Percentiles rank a stretch among this genome's conserved stretches.
Evolutionary conservation across 2,797 vertebrate species (phyloP).

Genomic region (Propithecus perrieri): DNA sequence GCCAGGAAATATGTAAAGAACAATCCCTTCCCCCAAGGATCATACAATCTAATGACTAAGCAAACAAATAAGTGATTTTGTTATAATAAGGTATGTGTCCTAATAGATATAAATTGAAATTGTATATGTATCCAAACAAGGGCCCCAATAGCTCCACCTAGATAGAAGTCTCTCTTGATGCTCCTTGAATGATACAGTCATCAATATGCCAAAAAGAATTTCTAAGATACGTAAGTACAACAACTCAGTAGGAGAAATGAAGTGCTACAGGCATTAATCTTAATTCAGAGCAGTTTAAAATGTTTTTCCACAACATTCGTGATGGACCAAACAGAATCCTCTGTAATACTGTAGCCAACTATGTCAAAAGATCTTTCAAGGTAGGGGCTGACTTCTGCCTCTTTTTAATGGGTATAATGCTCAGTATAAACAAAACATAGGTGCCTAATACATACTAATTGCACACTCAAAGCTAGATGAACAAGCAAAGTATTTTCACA

Average conservation of each 20-base stretch:
- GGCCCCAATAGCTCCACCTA: background rate
- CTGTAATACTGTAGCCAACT: background rate
- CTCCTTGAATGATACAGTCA: background rate
- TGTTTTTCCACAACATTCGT: background rate
- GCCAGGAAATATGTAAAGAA: background rate
- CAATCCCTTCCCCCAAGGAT: background rate
- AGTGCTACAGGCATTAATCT: background rate
- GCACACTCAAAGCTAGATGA: background rate
- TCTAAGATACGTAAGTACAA: background rate
- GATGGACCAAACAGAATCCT: background rate
- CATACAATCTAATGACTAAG: background rate
- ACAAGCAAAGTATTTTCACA: background rate
- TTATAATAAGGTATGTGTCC: background rate
- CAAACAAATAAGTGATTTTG: constrained; percentile 8
- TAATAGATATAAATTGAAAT: background rate
- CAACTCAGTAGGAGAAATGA: background rate
- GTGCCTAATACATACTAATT: background rate
- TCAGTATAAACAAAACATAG: background rate
- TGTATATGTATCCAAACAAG: background rate
- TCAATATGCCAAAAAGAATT: constrained; percentile 11
- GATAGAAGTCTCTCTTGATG: background rate
- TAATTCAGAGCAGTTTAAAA: background rate
- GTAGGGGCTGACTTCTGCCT: background rate
- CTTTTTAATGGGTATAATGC: background rate
- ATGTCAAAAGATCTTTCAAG: background rate